Percentiles rank a stretch among this genome's conserved stretches.
Evolutionary conservation across 2,113 vertebrate species (phyloP).

Genomic region (Pseudonaja textilis): DNA sequence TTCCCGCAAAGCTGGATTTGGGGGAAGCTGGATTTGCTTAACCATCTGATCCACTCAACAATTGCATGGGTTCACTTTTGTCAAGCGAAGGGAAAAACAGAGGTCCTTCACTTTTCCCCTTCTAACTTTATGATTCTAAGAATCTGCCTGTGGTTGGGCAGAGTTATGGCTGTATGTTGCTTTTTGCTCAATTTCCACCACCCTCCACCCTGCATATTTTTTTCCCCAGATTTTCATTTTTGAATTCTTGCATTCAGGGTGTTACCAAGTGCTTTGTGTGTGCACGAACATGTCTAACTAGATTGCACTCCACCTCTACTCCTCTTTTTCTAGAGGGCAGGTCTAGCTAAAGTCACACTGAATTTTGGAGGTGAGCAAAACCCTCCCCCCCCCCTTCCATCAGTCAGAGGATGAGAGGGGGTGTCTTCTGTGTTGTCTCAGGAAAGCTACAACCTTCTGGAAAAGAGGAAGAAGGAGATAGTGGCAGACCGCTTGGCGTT

Average conservation of each 20-base stretch:
- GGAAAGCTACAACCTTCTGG: slow-evolving; percentile 39
- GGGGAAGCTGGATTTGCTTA: too few relatives aligned
- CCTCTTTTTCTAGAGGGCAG: slow-evolving; percentile 38
- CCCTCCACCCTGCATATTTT: background rate
- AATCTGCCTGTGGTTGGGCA: background rate
- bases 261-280: slow-evolving; percentile 40
- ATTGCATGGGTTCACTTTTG: too few relatives aligned
- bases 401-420: slow-evolving; percentile 30
- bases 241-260: background rate
- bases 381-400: background rate
- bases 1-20: too few relatives aligned
- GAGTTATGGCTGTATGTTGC: background rate
- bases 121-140: background rate
- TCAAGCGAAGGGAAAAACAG: background rate
- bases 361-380: slow-evolving; percentile 41
- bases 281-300: slow-evolving; percentile 59
- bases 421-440: slow-evolving; percentile 16
- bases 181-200: background rate
- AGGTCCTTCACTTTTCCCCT: background rate
- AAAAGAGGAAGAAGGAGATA: slow-evolving; percentile 41
- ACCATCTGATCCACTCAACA: too few relatives aligned
- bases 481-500: slow-evolving; percentile 2
- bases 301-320: slow-evolving; percentile 37
- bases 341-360: slow-evolving; percentile 22
- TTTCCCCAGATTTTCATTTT: background rate